These are phyloP conservation scores for Ancistrus triradiatus DNA, from an alignment of 2,113 vertebrate genomes.

Conservation along the genomic window DNA sequence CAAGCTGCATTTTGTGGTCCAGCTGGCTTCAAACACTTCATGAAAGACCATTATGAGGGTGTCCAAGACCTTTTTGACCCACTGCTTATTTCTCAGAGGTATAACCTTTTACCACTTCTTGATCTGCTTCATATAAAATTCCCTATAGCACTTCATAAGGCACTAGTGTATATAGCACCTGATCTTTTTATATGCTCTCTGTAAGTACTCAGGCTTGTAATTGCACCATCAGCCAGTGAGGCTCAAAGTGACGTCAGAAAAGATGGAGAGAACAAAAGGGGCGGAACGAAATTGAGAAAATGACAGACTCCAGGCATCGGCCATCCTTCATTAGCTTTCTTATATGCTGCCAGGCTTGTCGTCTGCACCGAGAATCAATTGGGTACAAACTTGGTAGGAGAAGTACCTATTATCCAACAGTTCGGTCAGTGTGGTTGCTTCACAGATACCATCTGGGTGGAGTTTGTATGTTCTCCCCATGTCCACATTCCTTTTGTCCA, in stretches of 20 bases:
- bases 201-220: slow-evolving; percentile 16
- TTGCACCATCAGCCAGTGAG: not conserved
- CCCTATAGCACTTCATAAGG: not conserved
- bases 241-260: not conserved
- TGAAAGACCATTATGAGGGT: not conserved
- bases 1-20: not conserved
- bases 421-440: too few relatives aligned
- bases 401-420: too few relatives aligned
- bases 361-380: too few relatives aligned
- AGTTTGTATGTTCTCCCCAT: too few relatives aligned
- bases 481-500: too few relatives aligned
- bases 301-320: slow-evolving; percentile 51
- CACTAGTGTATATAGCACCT: slow-evolving; percentile 6
- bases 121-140: not conserved
- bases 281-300: slow-evolving; percentile 5
- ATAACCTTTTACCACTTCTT: slow-evolving; percentile 1
- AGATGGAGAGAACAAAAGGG: not conserved
- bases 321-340: slow-evolving; percentile 56
- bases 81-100: not conserved
- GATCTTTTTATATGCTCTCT: slow-evolving; percentile 5
- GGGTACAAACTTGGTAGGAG: too few relatives aligned
- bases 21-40: not conserved
- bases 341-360: slow-evolving; percentile 61
- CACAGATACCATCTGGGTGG: too few relatives aligned
- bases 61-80: not conserved